phyloP scores from a whole-genome alignment of 2,888 invertebrate genomes.

The Agrilus mali region DNA sequence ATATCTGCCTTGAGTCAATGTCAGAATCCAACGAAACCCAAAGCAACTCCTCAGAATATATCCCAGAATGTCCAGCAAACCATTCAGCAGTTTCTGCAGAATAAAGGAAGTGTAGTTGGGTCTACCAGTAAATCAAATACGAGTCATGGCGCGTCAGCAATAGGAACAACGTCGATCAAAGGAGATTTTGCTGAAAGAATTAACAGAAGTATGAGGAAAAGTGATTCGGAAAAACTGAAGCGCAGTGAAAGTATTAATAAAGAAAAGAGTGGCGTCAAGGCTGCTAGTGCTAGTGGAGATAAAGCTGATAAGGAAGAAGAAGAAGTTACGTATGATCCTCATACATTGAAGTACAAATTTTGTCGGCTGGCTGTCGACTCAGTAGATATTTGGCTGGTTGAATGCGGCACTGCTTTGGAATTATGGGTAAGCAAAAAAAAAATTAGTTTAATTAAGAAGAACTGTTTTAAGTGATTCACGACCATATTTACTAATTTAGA shows the following conservation, averaged over 20 bases:
- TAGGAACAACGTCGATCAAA: neutral
- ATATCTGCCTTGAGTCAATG: conserved; percentile 14
- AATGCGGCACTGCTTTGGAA: conserved; percentile 76
- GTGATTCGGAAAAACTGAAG: conserved; percentile 7
- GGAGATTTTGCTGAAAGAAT: conserved; percentile 1
- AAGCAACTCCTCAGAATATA: conserved; percentile 14
- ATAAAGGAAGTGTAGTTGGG: conserved; percentile 12
- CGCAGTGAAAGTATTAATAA: conserved; percentile 19
- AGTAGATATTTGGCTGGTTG: conserved; percentile 82
- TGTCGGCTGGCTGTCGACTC: conserved; percentile 79
- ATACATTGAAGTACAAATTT: conserved; percentile 78
- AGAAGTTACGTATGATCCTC: conserved; percentile 21
- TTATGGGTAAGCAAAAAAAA: conserved; percentile 48
- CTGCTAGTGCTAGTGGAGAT: conserved; percentile 5
- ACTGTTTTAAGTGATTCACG: no score
- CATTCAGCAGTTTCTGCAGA: conserved; percentile 18
- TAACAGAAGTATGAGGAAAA: conserved; percentile 4
- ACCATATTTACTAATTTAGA: no score
- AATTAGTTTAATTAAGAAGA: neutral
- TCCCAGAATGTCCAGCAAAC: conserved; percentile 15
- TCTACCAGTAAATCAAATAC: conserved; percentile 5
- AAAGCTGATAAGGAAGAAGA: conserved; percentile 13
- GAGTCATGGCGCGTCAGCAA: conserved; percentile 2
- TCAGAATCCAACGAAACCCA: conserved; percentile 14
- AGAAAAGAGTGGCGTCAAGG: conserved; percentile 17